Evolutionary conservation across 2,888 invertebrate genomes (phyloP).

Genomic region (Hirtodrosophila alboralis): DNA sequence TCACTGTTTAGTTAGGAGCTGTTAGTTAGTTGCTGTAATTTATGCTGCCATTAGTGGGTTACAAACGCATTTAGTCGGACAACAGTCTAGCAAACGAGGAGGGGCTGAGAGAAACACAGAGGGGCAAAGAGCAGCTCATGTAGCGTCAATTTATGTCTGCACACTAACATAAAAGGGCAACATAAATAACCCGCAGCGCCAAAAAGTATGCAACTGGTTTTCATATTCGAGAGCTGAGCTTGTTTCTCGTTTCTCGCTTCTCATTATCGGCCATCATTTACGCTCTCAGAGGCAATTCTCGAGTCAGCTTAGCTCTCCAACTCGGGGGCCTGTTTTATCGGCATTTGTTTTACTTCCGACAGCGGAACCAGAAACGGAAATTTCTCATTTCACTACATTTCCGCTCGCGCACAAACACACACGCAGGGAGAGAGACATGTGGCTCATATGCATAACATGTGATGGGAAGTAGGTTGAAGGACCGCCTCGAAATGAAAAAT

Average conservation of each 20-base stretch:
- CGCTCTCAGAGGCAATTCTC: slow-evolving; percentile 29
- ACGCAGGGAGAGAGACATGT: slow-evolving; percentile 31
- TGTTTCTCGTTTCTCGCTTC: too few relatives aligned
- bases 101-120: neutral
- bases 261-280: slow-evolving; percentile 70
- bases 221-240: slow-evolving; percentile 41
- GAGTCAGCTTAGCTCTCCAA: slow-evolving; percentile 37
- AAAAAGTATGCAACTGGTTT: slow-evolving; percentile 70
- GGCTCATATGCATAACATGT: slow-evolving; percentile 66
- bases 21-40: slow-evolving; percentile 67
- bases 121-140: slow-evolving; percentile 7
- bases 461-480: slow-evolving; percentile 17
- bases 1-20: slow-evolving; percentile 61
- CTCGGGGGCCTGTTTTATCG: slow-evolving; percentile 61
- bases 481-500: slow-evolving; percentile 54
- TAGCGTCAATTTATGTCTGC: slow-evolving; percentile 55
- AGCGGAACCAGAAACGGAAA: slow-evolving; percentile 78
- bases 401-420: slow-evolving; percentile 44
- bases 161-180: slow-evolving; percentile 45
- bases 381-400: slow-evolving; percentile 78
- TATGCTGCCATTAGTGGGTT: slow-evolving; percentile 67
- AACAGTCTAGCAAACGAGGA: slow-evolving; percentile 5
- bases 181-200: slow-evolving; percentile 55
- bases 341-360: slow-evolving; percentile 78
- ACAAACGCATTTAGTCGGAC: slow-evolving; percentile 55